Conservation (phyloP, 2,797 vertebrate species). For the Rhabdophis nuchalis region DNA sequence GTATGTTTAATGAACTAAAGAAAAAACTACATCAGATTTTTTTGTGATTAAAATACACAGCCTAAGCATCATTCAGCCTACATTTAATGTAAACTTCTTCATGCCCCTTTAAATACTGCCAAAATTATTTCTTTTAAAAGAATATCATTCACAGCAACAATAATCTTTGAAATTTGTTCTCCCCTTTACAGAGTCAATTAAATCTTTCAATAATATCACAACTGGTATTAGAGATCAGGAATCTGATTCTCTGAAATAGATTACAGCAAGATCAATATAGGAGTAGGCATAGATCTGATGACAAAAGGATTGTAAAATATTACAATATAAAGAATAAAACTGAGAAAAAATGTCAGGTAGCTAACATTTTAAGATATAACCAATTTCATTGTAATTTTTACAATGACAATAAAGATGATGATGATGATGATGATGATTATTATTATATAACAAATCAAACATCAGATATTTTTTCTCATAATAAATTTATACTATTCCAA, state of each 20-base stretch:
- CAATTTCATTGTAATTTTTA: too few species aligned
- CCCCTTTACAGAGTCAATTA: not conserved
- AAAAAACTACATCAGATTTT: not conserved
- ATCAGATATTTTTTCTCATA: too few species aligned
- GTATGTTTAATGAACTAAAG: not conserved
- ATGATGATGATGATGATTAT: too few species aligned
- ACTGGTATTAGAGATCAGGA: not conserved
- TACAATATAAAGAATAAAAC: not conserved
- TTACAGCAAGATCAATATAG: not conserved
- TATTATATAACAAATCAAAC: not conserved
- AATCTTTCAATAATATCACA: not conserved
- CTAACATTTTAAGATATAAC: not conserved
- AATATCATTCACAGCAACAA: not conserved
- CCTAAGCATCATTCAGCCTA: not conserved
- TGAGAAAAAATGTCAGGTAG: not conserved
- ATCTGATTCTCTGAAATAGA: not conserved
- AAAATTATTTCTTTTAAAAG: not conserved
- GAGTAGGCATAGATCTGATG: too few species aligned
- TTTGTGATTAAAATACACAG: not conserved
- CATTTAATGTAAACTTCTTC: not conserved
- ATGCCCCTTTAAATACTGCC: not conserved
- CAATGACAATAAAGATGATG: too few species aligned
- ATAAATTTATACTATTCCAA: not conserved
- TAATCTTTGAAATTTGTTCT: not conserved
- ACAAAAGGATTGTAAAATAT: not conserved